These are phyloP conservation scores for Ferrisia virgata DNA, from an alignment of 2,888 invertebrate species.

Conservation along the genomic window DNA sequence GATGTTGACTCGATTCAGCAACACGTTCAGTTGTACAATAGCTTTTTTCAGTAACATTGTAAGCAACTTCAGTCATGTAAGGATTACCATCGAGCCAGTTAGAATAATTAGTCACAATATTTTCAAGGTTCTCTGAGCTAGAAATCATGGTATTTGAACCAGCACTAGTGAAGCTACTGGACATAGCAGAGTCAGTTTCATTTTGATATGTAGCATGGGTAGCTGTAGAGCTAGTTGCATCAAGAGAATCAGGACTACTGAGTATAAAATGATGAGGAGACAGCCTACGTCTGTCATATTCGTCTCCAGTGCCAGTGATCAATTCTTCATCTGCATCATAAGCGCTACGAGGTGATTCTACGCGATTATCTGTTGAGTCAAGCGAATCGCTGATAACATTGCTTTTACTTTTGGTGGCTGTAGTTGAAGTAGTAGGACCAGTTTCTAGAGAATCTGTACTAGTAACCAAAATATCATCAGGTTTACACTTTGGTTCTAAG, in stretches of 20 bases:
- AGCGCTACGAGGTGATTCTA: slow-evolving; percentile 13
- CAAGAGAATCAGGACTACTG: slow-evolving; percentile 70
- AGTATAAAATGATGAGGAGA: slow-evolving; percentile 54
- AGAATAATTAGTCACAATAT: slow-evolving; percentile 52
- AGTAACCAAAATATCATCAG: slow-evolving; percentile 51
- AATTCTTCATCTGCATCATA: slow-evolving; percentile 15
- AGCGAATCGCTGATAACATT: background rate
- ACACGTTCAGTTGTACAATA: slow-evolving; percentile 55
- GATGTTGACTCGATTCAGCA: slow-evolving; percentile 57
- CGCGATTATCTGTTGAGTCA: background rate
- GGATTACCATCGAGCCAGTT: slow-evolving; percentile 56
- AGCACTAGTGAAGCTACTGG: slow-evolving; percentile 77
- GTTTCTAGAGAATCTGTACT: slow-evolving; percentile 57
- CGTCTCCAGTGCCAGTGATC: background rate
- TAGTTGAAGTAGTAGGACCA: slow-evolving; percentile 53
- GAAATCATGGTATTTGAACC: slow-evolving; percentile 84
- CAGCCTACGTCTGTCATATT: background rate
- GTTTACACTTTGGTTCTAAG: slow-evolving; percentile 60
- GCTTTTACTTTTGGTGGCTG: background rate
- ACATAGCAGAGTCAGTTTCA: slow-evolving; percentile 80
- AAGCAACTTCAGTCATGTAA: slow-evolving; percentile 56
- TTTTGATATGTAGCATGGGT: slow-evolving; percentile 81
- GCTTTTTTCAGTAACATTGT: slow-evolving; percentile 56
- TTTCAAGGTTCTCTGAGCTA: slow-evolving; percentile 63
- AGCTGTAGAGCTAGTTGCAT: slow-evolving; percentile 74